phyloP scores from a whole-genome alignment of 2,797 vertebrate genomes.

The Setipinna tenuifilis region DNA sequence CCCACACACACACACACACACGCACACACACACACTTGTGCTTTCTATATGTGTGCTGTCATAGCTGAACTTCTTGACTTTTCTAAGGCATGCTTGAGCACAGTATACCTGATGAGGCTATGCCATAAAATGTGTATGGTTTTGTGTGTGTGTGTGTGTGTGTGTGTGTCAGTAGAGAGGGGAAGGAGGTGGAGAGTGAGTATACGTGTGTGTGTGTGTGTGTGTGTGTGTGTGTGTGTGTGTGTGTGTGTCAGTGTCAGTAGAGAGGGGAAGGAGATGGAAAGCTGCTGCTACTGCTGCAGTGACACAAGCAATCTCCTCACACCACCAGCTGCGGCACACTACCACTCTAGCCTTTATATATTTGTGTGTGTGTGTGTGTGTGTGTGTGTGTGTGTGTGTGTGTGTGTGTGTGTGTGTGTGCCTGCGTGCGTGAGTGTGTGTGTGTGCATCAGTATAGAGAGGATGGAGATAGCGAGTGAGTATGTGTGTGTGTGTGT shows the following conservation, averaged over 20 bases:
- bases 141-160: too few relatives aligned
- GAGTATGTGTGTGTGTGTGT: too few relatives aligned
- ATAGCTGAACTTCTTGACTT: not conserved
- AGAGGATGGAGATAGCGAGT: too few relatives aligned
- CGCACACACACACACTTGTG: not conserved
- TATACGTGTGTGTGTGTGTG: not conserved
- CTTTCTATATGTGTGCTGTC: not conserved
- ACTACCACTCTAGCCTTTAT: not conserved
- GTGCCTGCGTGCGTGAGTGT: not conserved
- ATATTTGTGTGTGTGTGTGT: not conserved
- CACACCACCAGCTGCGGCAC: not conserved
- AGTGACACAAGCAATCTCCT: slow-evolving; percentile 20
- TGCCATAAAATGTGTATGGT: not conserved
- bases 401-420: not conserved
- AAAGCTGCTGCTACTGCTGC: not conserved
- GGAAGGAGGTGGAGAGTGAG: too few relatives aligned
- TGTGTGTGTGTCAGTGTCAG: not conserved
- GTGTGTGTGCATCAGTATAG: not conserved
- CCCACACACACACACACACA: not conserved
- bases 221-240: not conserved
- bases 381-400: not conserved
- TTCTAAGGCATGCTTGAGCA: not conserved
- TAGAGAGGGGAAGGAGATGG: not conserved
- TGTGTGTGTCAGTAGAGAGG: too few relatives aligned
- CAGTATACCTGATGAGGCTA: slow-evolving; percentile 5